Conservation (phyloP, 1,140 invertebrate species). For the Zaprionus kolodkinae region DNA sequence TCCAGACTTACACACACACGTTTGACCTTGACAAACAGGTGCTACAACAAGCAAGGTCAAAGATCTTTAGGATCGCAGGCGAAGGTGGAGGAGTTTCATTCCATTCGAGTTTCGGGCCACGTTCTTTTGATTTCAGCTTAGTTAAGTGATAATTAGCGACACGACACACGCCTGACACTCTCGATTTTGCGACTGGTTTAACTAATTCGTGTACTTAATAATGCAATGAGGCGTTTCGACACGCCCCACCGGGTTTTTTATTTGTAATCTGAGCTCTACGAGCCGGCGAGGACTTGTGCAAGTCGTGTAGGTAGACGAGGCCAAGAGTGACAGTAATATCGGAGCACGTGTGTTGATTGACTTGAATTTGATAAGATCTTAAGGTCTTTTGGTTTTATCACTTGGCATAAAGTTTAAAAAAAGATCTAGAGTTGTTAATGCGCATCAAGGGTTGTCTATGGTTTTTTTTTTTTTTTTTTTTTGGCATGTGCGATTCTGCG, state of each 20-base stretch:
- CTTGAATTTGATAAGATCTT: background rate
- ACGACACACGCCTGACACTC: conserved; percentile 10
- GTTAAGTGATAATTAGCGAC: conserved; percentile 23
- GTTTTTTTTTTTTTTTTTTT: too few species aligned
- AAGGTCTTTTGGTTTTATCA: too few species aligned
- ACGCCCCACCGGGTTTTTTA: conserved; percentile 15
- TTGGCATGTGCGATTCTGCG: too few species aligned
- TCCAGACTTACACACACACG: conserved; percentile 3
- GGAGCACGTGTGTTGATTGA: conserved; percentile 14
- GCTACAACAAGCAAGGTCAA: background rate
- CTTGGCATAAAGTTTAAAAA: too few species aligned
- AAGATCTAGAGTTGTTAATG: too few species aligned
- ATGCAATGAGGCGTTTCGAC: conserved; percentile 9
- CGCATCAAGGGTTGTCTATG: too few species aligned
- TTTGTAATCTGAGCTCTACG: conserved; percentile 13
- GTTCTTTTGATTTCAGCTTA: conserved; percentile 20
- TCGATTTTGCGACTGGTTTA: conserved; percentile 37
- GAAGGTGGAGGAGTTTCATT: background rate
- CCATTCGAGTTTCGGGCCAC: conserved; percentile 2
- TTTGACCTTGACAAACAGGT: background rate
- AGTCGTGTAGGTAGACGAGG: conserved; percentile 9
- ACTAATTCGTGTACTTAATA: conserved; percentile 15
- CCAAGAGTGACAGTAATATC: background rate
- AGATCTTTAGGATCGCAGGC: background rate
- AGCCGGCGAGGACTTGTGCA: conserved; percentile 16